A percentile compares a stretch with the other conserved stretches of the same genome.
Conservation (phyloP, 2,888 invertebrate genomes). For the Calameuta filiformis region DNA sequence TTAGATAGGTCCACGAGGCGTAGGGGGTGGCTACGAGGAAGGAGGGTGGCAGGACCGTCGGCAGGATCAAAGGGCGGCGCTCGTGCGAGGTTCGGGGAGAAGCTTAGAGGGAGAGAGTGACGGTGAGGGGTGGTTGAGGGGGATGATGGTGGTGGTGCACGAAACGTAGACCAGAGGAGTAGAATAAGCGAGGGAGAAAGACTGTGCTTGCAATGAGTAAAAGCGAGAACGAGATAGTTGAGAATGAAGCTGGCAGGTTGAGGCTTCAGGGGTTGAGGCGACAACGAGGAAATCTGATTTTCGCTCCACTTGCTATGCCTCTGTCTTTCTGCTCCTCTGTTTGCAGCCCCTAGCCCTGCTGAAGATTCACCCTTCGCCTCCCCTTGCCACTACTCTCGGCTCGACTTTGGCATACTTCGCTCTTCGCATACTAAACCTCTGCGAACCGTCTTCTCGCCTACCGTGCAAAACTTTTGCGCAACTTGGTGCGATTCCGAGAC, state of each 20-base stretch:
- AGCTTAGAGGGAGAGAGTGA: conserved; percentile 35
- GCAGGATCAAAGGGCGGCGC: conserved; percentile 64
- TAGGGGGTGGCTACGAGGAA: conserved; percentile 31
- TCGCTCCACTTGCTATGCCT: conserved; percentile 59
- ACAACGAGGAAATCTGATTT: conserved; percentile 66
- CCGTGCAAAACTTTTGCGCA: conserved; percentile 27
- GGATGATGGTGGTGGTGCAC: neutral
- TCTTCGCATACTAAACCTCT: conserved; percentile 45
- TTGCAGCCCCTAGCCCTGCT: conserved; percentile 17
- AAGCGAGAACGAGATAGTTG: neutral
- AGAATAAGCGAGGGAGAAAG: neutral
- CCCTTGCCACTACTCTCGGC: conserved; percentile 32
- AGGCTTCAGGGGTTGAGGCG: conserved; percentile 55
- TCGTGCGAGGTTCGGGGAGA: conserved; percentile 55
- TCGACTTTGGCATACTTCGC: conserved; percentile 58
- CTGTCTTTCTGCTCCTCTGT: conserved; percentile 23
- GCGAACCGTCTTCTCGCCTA: conserved; percentile 15
- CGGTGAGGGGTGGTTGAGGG: conserved; percentile 11
- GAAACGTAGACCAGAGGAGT: neutral
- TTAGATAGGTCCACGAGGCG: conserved; percentile 15
- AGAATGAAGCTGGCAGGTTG: conserved; percentile 36
- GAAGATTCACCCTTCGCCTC: conserved; percentile 9
- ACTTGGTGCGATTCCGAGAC: conserved; percentile 24
- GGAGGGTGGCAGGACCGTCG: conserved; percentile 57
- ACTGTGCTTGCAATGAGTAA: conserved; percentile 28